phyloP scores from a whole-genome alignment of 2,113 vertebrate genomes.

The Cyprinodon tularosa region DNA sequence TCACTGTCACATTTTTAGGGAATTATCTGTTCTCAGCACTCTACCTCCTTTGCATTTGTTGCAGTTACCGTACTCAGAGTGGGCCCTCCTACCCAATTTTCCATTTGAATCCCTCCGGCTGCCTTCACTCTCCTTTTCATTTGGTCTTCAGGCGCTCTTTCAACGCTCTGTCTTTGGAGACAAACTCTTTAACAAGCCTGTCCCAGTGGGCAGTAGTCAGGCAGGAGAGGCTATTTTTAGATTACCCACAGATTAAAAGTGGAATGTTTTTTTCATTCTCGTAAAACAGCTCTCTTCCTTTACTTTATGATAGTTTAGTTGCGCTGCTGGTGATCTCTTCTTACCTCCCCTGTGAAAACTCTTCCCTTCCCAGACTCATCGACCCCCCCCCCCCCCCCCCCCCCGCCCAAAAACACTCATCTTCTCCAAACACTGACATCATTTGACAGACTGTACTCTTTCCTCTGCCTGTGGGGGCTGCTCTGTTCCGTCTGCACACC shows the following conservation, averaged over 20 bases:
- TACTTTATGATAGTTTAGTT: conserved; percentile 60
- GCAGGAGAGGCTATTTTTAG: conserved; percentile 72
- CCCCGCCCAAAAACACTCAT: conserved; percentile 65
- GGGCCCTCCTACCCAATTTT: conserved; percentile 60
- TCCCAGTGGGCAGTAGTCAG: conserved; percentile 74
- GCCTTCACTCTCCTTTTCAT: conserved; percentile 53
- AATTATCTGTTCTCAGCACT: conserved; percentile 41
- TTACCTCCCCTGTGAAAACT: conserved; percentile 62
- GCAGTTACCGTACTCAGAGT: conserved; percentile 16
- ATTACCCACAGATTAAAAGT: conserved; percentile 66
- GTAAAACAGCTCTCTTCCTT: conserved; percentile 55
- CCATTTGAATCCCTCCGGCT: conserved; percentile 50
- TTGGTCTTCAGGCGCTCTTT: conserved; percentile 44
- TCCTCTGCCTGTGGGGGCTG: conserved; percentile 67
- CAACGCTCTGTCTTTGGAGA: conserved; percentile 52
- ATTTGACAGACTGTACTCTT: conserved; percentile 59
- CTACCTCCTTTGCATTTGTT: conserved; percentile 38
- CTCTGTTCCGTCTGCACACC: conserved; percentile 51
- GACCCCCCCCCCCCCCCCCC: conserved; percentile 30
- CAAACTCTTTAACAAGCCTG: conserved; percentile 77
- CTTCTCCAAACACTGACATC: conserved; percentile 75
- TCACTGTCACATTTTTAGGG: conserved; percentile 40
- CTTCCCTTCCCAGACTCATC: conserved; percentile 60
- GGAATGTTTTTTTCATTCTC: conserved; percentile 67
- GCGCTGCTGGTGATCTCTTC: conserved; percentile 69